Conservation (phyloP, 2,797 vertebrate species). For the Clarias pachynema region DNA sequence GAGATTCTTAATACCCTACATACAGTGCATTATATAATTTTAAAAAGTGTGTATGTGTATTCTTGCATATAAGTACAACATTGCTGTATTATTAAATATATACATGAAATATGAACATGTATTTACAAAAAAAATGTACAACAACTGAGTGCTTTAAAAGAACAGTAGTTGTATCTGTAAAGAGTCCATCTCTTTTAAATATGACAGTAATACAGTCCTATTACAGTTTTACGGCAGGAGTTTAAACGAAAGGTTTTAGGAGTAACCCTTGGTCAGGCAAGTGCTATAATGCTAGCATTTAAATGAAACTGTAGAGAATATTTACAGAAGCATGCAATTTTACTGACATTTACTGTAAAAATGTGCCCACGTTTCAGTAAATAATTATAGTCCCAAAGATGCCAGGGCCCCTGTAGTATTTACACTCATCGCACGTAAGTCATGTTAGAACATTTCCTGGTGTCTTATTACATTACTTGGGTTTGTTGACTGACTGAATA, state of each 20-base stretch:
- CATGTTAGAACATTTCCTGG: conserved; percentile 1
- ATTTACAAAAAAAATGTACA: conserved; percentile 39
- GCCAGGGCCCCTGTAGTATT: not conserved
- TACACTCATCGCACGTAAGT: not conserved
- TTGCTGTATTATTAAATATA: conserved; percentile 8
- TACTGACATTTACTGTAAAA: not conserved
- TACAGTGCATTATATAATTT: conserved; percentile 1
- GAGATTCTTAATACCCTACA: not conserved
- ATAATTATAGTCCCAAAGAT: not conserved
- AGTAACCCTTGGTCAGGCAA: not conserved
- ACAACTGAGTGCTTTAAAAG: not conserved
- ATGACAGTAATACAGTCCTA: not conserved
- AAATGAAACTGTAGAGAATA: not conserved
- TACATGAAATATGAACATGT: conserved; percentile 8
- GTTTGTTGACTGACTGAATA: not conserved
- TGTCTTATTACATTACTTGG: not conserved
- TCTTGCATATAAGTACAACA: not conserved
- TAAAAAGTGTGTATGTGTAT: not conserved
- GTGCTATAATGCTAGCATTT: not conserved
- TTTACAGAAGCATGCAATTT: conserved; percentile 18
- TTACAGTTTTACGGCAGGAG: not conserved
- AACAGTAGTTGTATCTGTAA: not conserved
- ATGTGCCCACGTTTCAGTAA: not conserved
- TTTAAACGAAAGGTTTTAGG: not conserved
- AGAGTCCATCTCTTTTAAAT: not conserved